Base-by-base conservation (phyloP, 2,797 vertebrate genomes). In the Urocyon cinereoargenteus region DNA sequence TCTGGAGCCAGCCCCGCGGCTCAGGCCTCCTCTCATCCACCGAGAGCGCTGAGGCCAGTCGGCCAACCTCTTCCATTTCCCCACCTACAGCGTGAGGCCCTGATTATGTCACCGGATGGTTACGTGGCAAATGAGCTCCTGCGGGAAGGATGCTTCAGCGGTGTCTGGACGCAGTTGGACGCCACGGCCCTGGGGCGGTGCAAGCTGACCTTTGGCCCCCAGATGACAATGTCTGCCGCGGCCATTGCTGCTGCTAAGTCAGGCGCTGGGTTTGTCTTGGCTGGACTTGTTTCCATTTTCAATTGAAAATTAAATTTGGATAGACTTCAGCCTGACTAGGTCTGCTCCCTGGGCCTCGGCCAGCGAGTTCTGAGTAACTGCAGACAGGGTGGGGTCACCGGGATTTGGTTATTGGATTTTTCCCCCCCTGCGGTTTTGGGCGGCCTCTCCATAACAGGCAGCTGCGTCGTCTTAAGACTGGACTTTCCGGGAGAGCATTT, bases 271-370 rank as follows among this genome's bases (percentile, higher is more conserved):
- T 97, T 97, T 94, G 61, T 61, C 86, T 89, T 81, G 90, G 82
- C 61, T 57, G 40, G 70, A 87, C 90, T 55, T 72, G 70, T 93
- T 93, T 97, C 96, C 96, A 94, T 94, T 96, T 97, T 94, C 94
- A 73, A 68, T 73, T 91, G 95, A 89, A 96, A 59, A 90, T 93
- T 64, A 53, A 59, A 64, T 89, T 75, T 96, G 96, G 94, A 89
- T 34, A 68, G 93, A 90, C 89, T 72, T 81, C 59, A 82, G 68
- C 51, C 57, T 3, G 90, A 55, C 88, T 31, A 0, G 55, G 16
- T 62, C 83, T 91, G 78, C 45, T 73, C n/a, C 89, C 81, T 95
- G 96, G 89, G 14, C 8, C 28, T 2, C 1, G 36, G 92, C 96
- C 64, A 81, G 81, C 4, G 16, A 49, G 73, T 75, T 55, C 94